A percentile compares a stretch with the other conserved stretches of the same genome.
phyloP scores from a whole-genome alignment of 2,888 invertebrate genomes.

The Chloromyia formosa region DNA sequence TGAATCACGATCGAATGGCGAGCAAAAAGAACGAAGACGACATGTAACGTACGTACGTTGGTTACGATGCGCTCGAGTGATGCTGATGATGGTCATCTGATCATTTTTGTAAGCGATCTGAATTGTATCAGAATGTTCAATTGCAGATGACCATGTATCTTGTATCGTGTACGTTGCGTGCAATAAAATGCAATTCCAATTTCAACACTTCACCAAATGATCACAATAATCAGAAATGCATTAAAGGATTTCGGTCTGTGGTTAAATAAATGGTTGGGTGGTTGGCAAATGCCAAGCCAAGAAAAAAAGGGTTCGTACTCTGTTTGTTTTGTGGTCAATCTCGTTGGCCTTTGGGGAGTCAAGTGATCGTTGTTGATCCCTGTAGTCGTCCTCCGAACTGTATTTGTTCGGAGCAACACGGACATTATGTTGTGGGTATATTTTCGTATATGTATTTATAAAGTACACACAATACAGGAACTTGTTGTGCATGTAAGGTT shows the following conservation, averaged over 20 bases:
- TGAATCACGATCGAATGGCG: slow-evolving; percentile 34
- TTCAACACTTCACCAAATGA: slow-evolving; percentile 50
- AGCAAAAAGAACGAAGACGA: slow-evolving; percentile 16
- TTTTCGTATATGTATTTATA: too few species aligned
- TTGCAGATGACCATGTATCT: slow-evolving; percentile 9
- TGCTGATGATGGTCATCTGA: slow-evolving; percentile 12
- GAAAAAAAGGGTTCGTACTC: slow-evolving; percentile 19
- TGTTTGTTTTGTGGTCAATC: slow-evolving; percentile 48
- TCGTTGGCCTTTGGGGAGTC: slow-evolving; percentile 41
- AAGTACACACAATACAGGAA: too few species aligned
- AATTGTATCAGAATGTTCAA: neutral
- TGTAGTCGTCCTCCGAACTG: slow-evolving; percentile 8
- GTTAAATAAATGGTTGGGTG: slow-evolving; percentile 44
- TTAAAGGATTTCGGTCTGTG: slow-evolving; percentile 42
- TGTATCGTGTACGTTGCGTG: slow-evolving; percentile 41
- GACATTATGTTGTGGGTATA: slow-evolving; percentile 13
- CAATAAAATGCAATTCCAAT: slow-evolving; percentile 51
- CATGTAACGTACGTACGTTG: neutral
- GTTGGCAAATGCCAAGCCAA: neutral
- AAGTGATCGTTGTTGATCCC: slow-evolving; percentile 14
- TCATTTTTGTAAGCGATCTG: slow-evolving; percentile 13
- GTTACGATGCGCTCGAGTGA: slow-evolving; percentile 20
- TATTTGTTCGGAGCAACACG: neutral
- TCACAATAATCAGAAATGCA: slow-evolving; percentile 49
- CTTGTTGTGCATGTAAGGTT: neutral